Evolutionary conservation across 2,888 invertebrate species (phyloP), one percentile per base, ranked within the genome.

Genomic region (Euplagia quadripunctaria): DNA sequence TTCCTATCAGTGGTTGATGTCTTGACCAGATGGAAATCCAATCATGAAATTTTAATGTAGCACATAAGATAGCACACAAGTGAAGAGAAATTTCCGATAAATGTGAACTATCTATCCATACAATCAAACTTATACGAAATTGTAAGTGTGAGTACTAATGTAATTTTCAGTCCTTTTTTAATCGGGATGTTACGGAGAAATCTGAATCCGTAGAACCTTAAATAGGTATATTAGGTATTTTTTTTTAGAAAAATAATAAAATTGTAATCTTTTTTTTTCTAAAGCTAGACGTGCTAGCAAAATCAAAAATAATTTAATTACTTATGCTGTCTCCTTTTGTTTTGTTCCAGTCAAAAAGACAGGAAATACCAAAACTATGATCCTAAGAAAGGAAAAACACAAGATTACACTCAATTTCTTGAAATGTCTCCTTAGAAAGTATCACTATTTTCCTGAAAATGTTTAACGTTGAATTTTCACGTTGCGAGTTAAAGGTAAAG

Each of bases 401-500:
- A 9, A 46, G 9, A 46, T 46, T 8, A 46, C 43, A 46, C 43
- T 3, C 43, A 46, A 46, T 46, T 46, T 46, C 43, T 46, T 46
- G 9, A 46, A 41, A 46, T 43, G 42, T 31, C 41, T 31, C 31
- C 2, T 31, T 43, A 64, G 42, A 58, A 65, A 71, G 41, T 51
- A 42, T 66, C 46, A 65, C 55, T 67, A 52, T 64, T 72, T 63
- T 52, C 16, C 1, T 41, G 5, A 64, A 55, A 43, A 72, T 43
- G 5, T 43, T 51, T 68, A 51, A 68, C 46, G 68, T 68, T 58
- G 31, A 12, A 52, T 64, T 64, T 72, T 72, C 0, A 20, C 14
- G 41, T 58, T 41, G 42, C 43, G 16, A 72, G 20, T 41, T 51
- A 70, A 51, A 17, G 43, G 41, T 52, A 64, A 68, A 72, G 16